Conservation (phyloP, 2,888 invertebrate species). For the Andrena praecox region DNA sequence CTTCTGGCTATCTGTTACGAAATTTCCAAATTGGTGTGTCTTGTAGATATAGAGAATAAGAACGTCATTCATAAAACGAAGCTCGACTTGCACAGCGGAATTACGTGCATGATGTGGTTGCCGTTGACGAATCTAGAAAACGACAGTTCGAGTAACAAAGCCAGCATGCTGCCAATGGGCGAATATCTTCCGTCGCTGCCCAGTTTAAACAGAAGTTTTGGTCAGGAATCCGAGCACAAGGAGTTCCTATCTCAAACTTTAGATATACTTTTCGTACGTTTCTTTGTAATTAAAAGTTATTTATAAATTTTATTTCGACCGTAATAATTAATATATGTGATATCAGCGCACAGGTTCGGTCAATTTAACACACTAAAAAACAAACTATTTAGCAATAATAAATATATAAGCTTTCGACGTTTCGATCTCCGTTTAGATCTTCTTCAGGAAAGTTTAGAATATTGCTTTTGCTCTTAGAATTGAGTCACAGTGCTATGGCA, state of each 20-base stretch:
- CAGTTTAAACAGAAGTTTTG: conserved; percentile 84
- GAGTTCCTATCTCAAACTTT: conserved; percentile 85
- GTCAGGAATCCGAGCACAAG: conserved; percentile 82
- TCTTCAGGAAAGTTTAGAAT: too few species aligned
- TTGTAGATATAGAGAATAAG: conserved; percentile 95
- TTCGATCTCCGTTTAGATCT: too few species aligned
- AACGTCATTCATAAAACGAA: conserved; percentile 89
- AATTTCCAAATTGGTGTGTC: conserved; percentile 78
- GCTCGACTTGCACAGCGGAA: conserved; percentile 85
- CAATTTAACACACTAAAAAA: too few species aligned
- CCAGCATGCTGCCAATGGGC: conserved; percentile 76
- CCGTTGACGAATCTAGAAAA: conserved; percentile 71
- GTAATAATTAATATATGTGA: too few species aligned
- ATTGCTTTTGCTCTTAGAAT: too few species aligned
- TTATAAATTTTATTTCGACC: too few species aligned
- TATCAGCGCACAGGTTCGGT: too few species aligned
- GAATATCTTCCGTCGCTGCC: conserved; percentile 86
- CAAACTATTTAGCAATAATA: too few species aligned
- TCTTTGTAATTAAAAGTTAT: background rate
- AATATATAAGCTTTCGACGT: too few species aligned
- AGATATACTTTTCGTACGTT: conserved; percentile 84
- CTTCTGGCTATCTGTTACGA: conserved; percentile 87
- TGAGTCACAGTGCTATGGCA: too few species aligned
- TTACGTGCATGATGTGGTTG: conserved; percentile 91
- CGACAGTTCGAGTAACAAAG: conserved; percentile 57